Conservation (phyloP, 2,797 vertebrate genomes). For the Coranthus polyacanthus region DNA sequence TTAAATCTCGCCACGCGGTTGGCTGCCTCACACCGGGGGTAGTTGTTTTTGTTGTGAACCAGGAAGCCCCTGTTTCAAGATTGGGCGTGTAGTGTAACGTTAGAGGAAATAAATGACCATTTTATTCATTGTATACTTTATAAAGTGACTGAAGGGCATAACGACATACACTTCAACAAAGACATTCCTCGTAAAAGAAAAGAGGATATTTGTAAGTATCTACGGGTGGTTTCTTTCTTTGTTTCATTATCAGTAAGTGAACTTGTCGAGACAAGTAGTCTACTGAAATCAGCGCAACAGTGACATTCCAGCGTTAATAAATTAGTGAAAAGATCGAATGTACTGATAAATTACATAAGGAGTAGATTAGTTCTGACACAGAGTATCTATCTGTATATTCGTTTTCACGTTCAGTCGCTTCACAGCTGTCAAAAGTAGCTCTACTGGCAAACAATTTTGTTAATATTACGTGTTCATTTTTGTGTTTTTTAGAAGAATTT, state of each 20-base stretch:
- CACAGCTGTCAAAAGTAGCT: constrained; percentile 5
- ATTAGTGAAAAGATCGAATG: neutral
- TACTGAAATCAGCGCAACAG: neutral
- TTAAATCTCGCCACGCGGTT: constrained; percentile 53
- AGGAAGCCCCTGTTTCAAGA: constrained; percentile 69
- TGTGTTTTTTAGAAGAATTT: neutral
- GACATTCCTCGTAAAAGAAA: neutral
- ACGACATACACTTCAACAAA: neutral
- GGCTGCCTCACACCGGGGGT: constrained; percentile 50
- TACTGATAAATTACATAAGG: neutral
- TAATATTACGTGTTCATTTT: no score
- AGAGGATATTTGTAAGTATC: constrained; percentile 47
- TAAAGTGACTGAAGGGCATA: neutral
- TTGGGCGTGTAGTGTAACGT: constrained; percentile 44
- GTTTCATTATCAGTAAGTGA: constrained; percentile 53
- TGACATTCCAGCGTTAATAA: neutral
- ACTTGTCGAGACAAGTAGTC: constrained; percentile 57
- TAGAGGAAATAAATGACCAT: neutral
- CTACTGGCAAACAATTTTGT: neutral
- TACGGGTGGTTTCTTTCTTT: constrained; percentile 57
- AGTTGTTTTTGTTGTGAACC: constrained; percentile 77
- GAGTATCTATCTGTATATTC: neutral
- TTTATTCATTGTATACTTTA: neutral
- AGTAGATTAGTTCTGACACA: neutral
- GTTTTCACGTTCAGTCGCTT: neutral